Evolutionary conservation across 2,797 vertebrate genomes (phyloP).

Genomic region (Macroramphosus scolopax): DNA sequence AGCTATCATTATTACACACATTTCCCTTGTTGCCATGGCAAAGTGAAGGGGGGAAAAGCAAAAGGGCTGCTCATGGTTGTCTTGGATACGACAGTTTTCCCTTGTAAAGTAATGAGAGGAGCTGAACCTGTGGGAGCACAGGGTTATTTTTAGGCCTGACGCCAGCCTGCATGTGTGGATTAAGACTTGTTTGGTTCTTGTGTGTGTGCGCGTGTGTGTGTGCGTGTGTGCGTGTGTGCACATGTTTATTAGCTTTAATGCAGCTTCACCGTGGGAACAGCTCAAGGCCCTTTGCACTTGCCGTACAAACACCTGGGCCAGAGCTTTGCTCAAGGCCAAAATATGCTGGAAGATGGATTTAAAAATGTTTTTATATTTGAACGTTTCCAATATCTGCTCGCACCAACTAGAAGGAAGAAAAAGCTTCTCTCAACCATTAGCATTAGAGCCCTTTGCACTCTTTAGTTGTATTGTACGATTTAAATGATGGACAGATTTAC

Average conservation of each 20-base stretch:
- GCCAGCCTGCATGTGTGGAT: conserved; percentile 69
- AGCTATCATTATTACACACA: conserved; percentile 77
- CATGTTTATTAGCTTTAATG: conserved; percentile 52
- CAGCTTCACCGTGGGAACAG: conserved; percentile 49
- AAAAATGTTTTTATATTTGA: neutral
- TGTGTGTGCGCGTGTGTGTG: conserved; percentile 11
- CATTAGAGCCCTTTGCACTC: conserved; percentile 19
- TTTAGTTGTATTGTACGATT: too few species aligned
- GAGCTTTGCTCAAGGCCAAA: conserved; percentile 24
- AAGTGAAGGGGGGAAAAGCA: conserved; percentile 54
- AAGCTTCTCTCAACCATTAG: neutral
- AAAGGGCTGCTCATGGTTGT: conserved; percentile 72
- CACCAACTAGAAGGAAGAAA: too few species aligned
- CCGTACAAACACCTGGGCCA: conserved; percentile 47
- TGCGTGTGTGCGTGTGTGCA: conserved; percentile 10
- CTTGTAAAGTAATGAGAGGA: conserved; percentile 79
- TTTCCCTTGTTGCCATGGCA: conserved; percentile 79
- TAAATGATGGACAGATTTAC: too few species aligned
- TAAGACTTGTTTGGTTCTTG: conserved; percentile 60
- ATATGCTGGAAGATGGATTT: conserved; percentile 8
- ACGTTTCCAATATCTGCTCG: too few species aligned
- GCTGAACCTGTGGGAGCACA: conserved; percentile 75
- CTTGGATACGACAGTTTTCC: conserved; percentile 79
- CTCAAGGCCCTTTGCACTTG: conserved; percentile 50
- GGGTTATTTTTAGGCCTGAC: conserved; percentile 79